Evolutionary conservation across 2,113 vertebrate genomes (phyloP), one percentile per base, ranked within the genome.

Genomic region (Melanocharis versteri): DNA sequence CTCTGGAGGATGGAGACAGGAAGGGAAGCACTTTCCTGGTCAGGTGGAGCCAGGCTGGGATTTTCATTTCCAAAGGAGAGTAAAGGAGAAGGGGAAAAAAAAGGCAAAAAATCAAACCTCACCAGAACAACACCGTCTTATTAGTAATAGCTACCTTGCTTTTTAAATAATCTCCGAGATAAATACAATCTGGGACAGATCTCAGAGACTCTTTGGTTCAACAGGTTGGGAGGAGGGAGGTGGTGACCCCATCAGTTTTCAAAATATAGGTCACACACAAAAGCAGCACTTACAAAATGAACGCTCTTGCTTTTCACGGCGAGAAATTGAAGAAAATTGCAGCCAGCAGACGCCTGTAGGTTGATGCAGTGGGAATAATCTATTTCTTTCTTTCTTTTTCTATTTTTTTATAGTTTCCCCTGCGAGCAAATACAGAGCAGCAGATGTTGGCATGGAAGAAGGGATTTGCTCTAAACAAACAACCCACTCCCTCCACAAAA

Each of bases 281-380:
- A 97, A 97, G 96, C 96, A 86, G 91, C 94, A 96, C 96, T 98
- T 98, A 96, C 90, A 89, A 96, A 97, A 97, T 96, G 97, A 97
- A 94, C 68, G 87, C 94, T 95, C 93, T 97, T 93, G 93, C 96
- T 97, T 96, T 97, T 96, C 96, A 94, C 56, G 89, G 97, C 78
- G 54, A 97, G 98, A 97, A 97, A 95, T 94, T 96, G 97, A 97
- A 95, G 96, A 93, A 98, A 98, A 98, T 97, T 96, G 94, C 94
- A 96, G 85, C 13, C 92, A 96, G 90, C 97, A 97, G 97, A 95
- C 10, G 96, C 92, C 97, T 86, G 94, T 70, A 96, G 93, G 95
- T 85, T 93, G 97, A 95, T 94, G 94, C 94, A 66, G 87, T 86
- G 93, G 95, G 95, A 97, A 96, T 96, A 95, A 97, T 96, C 96